These are phyloP conservation scores for Sphenopsis melanotis DNA, from an alignment of 2,797 vertebrate genomes.

Conservation along the genomic window DNA sequence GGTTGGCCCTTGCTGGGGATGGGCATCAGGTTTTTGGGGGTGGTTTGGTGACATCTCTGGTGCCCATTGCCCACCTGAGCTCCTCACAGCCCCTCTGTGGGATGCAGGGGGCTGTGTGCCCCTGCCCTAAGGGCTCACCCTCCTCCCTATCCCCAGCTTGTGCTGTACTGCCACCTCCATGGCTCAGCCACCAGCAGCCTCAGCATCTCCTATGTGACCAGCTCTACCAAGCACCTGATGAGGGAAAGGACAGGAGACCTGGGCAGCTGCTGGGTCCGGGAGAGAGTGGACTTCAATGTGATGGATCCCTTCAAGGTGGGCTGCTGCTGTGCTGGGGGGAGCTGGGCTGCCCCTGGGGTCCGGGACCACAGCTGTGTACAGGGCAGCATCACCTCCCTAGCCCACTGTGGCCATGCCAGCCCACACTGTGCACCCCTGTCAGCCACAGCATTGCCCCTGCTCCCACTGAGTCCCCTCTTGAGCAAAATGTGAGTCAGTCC, in stretches of 20 bases:
- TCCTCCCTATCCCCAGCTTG: conserved; percentile 70
- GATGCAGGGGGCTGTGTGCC: neutral
- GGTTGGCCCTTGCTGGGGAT: neutral
- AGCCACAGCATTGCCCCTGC: rapidly evolving
- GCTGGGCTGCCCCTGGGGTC: rapidly evolving
- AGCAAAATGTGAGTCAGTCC: rapidly evolving
- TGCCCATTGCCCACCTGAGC: neutral
- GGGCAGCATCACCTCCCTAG: neutral
- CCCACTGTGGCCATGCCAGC: neutral
- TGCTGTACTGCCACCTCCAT: conserved; percentile 87
- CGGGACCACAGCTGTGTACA: neutral
- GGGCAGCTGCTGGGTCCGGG: conserved; percentile 87
- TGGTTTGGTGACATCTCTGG: neutral
- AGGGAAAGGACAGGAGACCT: conserved; percentile 77
- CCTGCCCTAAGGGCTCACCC: neutral
- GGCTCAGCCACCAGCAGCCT: conserved; percentile 76
- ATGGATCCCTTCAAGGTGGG: conserved; percentile 77
- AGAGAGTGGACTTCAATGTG: conserved; percentile 78
- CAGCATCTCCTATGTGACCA: conserved; percentile 22
- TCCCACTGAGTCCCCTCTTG: neutral
- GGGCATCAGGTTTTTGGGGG: neutral
- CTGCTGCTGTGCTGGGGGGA: neutral
- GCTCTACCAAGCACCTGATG: conserved; percentile 25
- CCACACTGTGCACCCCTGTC: rapidly evolving
- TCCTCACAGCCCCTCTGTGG: neutral